Base-by-base conservation (phyloP, 2,113 vertebrate species). In the Etheostoma spectabile region DNA sequence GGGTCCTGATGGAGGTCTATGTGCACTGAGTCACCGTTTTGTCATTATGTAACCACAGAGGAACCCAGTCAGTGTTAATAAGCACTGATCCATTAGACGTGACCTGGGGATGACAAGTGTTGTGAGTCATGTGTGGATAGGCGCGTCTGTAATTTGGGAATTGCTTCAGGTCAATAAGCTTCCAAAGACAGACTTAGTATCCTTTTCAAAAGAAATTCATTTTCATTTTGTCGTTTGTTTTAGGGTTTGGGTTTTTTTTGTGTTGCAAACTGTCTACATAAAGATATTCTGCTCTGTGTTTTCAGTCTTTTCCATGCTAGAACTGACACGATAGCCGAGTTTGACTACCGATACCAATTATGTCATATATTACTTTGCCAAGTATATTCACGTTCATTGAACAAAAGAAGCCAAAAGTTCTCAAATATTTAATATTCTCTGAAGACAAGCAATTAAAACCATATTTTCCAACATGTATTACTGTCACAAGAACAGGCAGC, bases 31-130 rank as follows among this genome's bases (percentile, higher is more conserved):
- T 75, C 55, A 75, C 64, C 56, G 21, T 53, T 64, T 14, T 4
- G 71, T 81, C 55, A 75, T 48, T 64, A 56, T 45, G 69, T 52
- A n/a, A 48, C 35, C 42, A 61, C 30, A 8, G 7, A 60, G 48
- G 46, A 53, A 64, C 48, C 52, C 30, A 24, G 59, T 35, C 19
- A 10, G 2, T 35, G 30, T 60, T 35, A 3, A 24, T 15, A 14
- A 57, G 60, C 21, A 48, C 22, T 3, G 5, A n/a, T 42, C 10
- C 11, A 65, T 48, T 18, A 38, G 14, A 21, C 42, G 59, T 42
- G 61, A 52, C 42, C 45, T n/a, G 21, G 0, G 18, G 64, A 55
- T 16, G 46, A 11, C 2, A 7, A 60, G 52, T 14, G n/a, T 49
- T 22, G 24, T 8, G 12, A 14, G 35, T 18, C 14, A 6, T 8